These are phyloP conservation scores for Setipinna tenuifilis DNA, from an alignment of 2,797 vertebrate genomes.

Conservation along the genomic window DNA sequence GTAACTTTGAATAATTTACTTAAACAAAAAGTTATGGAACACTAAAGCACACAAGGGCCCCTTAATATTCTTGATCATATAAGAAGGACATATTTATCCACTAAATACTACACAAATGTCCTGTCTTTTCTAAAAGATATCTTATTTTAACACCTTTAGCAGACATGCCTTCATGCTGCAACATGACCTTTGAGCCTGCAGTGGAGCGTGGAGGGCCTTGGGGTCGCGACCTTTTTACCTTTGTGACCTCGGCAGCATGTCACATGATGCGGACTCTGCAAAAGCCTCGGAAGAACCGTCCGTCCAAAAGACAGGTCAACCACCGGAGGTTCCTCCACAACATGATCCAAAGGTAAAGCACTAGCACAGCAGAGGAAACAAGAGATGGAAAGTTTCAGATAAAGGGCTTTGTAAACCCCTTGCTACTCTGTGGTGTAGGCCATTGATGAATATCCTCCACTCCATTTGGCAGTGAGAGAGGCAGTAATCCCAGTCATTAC, in stretches of 20 bases:
- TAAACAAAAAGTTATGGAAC: no score
- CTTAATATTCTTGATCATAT: not conserved
- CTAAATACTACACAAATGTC: no score
- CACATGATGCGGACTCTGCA: conserved; percentile 86
- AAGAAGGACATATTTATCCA: no score
- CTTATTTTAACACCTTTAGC: conserved; percentile 14
- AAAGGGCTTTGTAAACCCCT: no score
- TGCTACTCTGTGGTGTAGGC: no score
- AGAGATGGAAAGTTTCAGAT: not conserved
- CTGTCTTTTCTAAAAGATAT: no score
- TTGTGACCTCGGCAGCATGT: conserved; percentile 84
- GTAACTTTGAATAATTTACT: not conserved
- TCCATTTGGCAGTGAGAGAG: no score
- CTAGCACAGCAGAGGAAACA: not conserved
- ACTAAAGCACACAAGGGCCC: not conserved
- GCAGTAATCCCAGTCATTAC: no score
- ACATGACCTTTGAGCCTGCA: conserved; percentile 68
- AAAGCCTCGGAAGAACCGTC: conserved; percentile 74
- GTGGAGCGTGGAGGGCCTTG: conserved; percentile 72
- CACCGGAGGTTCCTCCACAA: conserved; percentile 89
- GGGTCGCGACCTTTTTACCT: conserved; percentile 84
- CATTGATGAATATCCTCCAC: no score
- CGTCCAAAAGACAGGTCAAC: conserved; percentile 85
- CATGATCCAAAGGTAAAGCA: conserved; percentile 85
- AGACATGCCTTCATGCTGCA: conserved; percentile 71